phyloP scores from a whole-genome alignment of 2,888 invertebrate species.

The Diogma glabrata region DNA sequence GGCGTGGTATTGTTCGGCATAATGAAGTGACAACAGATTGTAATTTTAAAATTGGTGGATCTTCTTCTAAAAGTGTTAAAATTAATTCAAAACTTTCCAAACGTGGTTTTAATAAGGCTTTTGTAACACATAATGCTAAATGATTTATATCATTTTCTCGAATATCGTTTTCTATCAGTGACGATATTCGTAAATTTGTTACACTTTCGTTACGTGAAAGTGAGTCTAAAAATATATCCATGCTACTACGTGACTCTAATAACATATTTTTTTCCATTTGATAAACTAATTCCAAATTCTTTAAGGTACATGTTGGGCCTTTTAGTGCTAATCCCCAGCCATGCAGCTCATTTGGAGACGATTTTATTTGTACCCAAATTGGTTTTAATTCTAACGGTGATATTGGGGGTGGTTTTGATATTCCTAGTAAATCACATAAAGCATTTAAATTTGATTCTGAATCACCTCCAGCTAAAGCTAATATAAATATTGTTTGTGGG shows the following conservation, averaged over 20 bases:
- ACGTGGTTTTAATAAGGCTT: conserved; percentile 37
- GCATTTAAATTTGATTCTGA: conserved; percentile 41
- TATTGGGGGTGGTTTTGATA: conserved; percentile 36
- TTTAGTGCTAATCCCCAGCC: conserved; percentile 41
- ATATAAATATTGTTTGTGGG: conserved; percentile 39
- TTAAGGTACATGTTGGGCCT: conserved; percentile 37
- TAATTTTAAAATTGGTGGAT: conserved; percentile 37
- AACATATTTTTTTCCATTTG: conserved; percentile 37
- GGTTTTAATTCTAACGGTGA: conserved; percentile 29
- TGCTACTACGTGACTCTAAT: conserved; percentile 27
- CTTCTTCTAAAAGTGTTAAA: conserved; percentile 42
- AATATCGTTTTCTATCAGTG: conserved; percentile 41
- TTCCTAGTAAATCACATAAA: conserved; percentile 40
- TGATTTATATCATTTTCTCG: conserved; percentile 39
- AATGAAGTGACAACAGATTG: conserved; percentile 43
- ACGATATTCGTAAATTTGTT: conserved; percentile 39
- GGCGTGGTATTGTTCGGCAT: conserved; percentile 29
- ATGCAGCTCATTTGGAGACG: conserved; percentile 38
- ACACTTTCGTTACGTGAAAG: conserved; percentile 41
- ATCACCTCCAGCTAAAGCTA: conserved; percentile 42
- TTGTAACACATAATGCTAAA: conserved; percentile 38
- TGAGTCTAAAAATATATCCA: conserved; percentile 40
- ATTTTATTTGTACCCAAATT: conserved; percentile 34
- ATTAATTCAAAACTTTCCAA: conserved; percentile 42
- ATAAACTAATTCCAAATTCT: conserved; percentile 40